phyloP scores from a whole-genome alignment of 1,140 invertebrate species.

The Zaprionus capensis region DNA sequence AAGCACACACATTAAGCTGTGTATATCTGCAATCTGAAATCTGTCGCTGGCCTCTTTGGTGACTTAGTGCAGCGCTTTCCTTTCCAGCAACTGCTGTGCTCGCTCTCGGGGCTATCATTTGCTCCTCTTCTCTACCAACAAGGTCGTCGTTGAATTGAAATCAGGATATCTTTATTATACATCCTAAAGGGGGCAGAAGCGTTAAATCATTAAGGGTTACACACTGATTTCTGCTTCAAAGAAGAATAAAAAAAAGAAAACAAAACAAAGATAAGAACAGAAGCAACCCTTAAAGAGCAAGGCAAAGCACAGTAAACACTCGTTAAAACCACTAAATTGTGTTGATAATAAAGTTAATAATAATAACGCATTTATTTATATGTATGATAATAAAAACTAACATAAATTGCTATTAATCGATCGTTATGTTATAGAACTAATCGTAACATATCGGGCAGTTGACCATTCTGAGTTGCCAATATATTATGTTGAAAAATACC shows the following conservation, averaged over 20 bases:
- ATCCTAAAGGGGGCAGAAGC: slow-evolving; percentile 38
- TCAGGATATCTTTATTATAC: slow-evolving; percentile 79
- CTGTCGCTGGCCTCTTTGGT: slow-evolving; percentile 36
- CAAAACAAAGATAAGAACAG: slow-evolving; percentile 31
- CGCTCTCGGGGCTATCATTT: slow-evolving; percentile 49
- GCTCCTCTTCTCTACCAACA: slow-evolving; percentile 38
- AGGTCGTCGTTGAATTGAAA: slow-evolving; percentile 76
- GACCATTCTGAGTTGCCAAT: neutral
- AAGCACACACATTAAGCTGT: slow-evolving; percentile 19
- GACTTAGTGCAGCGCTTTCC: slow-evolving; percentile 70
- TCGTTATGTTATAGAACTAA: neutral
- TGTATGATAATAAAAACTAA: too few species aligned
- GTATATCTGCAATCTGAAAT: slow-evolving; percentile 50
- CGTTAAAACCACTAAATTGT: neutral
- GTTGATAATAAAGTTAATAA: neutral
- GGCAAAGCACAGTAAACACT: neutral
- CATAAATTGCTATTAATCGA: too few species aligned
- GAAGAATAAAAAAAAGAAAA: slow-evolving; percentile 36
- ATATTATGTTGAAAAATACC: neutral
- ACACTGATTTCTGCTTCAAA: slow-evolving; percentile 51
- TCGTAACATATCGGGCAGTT: neutral
- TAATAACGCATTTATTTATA: neutral
- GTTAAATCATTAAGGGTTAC: slow-evolving; percentile 61
- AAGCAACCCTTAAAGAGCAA: slow-evolving; percentile 31
- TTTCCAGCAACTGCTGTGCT: slow-evolving; percentile 17